These are phyloP conservation scores for Geotrupes spiniger DNA, from an alignment of 2,888 invertebrate genomes.

Conservation along the genomic window DNA sequence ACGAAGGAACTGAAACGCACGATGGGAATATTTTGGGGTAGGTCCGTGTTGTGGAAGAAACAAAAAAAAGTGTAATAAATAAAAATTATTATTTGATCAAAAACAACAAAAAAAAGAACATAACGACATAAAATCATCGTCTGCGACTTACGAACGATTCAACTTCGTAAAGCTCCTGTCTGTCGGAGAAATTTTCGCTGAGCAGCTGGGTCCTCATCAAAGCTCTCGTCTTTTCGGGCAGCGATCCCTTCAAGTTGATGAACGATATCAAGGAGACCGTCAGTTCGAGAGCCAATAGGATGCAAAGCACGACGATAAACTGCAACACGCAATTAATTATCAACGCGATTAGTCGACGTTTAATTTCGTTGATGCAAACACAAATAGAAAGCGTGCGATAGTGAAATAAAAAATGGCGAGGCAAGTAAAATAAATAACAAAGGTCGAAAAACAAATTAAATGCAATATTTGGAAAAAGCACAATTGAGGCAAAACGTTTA, in stretches of 20 bases:
- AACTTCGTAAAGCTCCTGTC: constrained; percentile 27
- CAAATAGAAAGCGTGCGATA: too few relatives aligned
- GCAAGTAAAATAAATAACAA: too few relatives aligned
- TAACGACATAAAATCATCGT: constrained; percentile 11
- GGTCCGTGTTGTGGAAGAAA: too few relatives aligned
- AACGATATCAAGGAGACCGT: constrained; percentile 63
- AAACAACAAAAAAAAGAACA: constrained; percentile 11
- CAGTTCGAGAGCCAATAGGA: constrained; percentile 66
- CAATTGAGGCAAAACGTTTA: too few relatives aligned
- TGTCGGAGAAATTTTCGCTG: constrained; percentile 14
- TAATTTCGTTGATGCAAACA: too few relatives aligned
- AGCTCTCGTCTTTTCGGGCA: constrained; percentile 22
- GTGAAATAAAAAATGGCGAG: too few relatives aligned
- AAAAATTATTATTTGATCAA: constrained; percentile 13
- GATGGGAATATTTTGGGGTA: too few relatives aligned
- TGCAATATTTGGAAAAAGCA: too few relatives aligned
- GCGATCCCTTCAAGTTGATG: constrained; percentile 53
- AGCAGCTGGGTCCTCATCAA: constrained; percentile 28
- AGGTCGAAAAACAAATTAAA: too few relatives aligned
- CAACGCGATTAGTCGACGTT: too few relatives aligned
- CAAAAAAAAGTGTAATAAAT: constrained; percentile 9
- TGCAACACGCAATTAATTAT: too few relatives aligned
- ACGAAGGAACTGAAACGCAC: too few relatives aligned
- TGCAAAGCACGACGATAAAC: constrained; percentile 66
- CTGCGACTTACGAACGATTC: constrained; percentile 33